phyloP scores from a whole-genome alignment of 92 coral and sea anemone genomes.

The Isaurus tuberculatus region DNA sequence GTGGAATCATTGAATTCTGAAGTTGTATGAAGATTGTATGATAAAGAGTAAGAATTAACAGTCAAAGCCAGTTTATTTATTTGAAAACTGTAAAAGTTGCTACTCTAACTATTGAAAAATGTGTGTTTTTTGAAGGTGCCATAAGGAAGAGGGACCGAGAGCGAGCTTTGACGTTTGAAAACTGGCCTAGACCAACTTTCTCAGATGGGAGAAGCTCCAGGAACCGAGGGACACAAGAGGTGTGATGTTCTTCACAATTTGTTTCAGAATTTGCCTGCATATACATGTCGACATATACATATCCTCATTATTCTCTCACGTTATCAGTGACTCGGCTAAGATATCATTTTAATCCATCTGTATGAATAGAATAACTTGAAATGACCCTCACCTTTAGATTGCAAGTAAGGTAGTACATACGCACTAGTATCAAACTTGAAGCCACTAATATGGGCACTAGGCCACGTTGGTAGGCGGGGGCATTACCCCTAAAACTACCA shows the following conservation, averaged over 20 bases:
- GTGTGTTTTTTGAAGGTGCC: slow-evolving; percentile 45
- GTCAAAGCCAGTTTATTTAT: not conserved
- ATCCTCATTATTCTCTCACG: not conserved
- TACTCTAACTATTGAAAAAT: not conserved
- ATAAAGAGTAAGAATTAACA: not conserved
- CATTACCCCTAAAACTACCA: no score
- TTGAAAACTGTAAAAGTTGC: not conserved
- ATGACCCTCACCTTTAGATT: not conserved
- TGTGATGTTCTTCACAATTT: not conserved
- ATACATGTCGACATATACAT: not conserved
- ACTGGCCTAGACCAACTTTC: slow-evolving; percentile 66
- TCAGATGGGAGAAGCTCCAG: slow-evolving; percentile 58
- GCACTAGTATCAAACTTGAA: no score
- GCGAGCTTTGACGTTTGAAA: slow-evolving; percentile 70
- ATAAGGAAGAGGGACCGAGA: slow-evolving; percentile 69
- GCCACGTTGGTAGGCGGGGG: no score
- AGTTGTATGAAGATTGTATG: not conserved
- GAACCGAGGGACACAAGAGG: slow-evolving; percentile 75
- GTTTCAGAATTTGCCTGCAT: not conserved
- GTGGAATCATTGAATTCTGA: not conserved
- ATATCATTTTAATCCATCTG: not conserved
- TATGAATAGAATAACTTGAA: not conserved
- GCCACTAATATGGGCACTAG: no score
- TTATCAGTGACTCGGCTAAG: not conserved
- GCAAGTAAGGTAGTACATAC: not conserved